Evolutionary conservation across 23 tunicate species (phyloP).

Genomic region (Clavelina lepadiformis): DNA sequence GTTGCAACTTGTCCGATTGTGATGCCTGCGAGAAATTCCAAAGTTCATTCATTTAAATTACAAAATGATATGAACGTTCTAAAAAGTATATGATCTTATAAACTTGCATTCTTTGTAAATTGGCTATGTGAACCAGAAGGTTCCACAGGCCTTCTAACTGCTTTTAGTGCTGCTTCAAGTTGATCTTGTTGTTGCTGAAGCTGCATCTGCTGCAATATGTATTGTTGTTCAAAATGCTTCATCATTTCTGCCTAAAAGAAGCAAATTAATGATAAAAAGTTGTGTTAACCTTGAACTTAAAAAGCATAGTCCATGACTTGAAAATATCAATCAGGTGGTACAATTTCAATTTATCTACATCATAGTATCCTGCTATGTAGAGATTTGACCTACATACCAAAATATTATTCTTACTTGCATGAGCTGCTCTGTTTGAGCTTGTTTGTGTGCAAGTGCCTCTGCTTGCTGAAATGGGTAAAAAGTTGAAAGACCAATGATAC

Average conservation of each 20-base stretch:
- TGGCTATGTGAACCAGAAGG: too few relatives aligned
- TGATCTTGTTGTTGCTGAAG: conserved; percentile 79
- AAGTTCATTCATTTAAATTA: too few relatives aligned
- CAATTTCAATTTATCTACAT: too few relatives aligned
- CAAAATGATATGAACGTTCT: too few relatives aligned
- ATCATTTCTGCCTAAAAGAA: conserved; percentile 50
- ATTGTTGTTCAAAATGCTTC: conserved; percentile 72
- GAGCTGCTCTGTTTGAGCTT: conserved; percentile 11
- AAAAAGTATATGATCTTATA: too few relatives aligned
- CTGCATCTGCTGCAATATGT: conserved; percentile 63
- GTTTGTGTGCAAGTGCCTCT: conserved; percentile 9
- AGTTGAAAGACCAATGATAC: too few relatives aligned
- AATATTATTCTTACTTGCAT: conserved; percentile 10
- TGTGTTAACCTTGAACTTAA: too few relatives aligned
- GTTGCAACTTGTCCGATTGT: conserved; percentile 44
- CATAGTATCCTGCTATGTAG: too few relatives aligned
- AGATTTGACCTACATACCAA: neutral
- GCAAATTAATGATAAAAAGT: too few relatives aligned
- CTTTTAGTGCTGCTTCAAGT: conserved; percentile 42
- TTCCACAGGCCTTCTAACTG: conserved; percentile 21
- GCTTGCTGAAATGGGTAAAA: conserved; percentile 2
- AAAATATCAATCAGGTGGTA: too few relatives aligned
- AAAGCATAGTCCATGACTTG: too few relatives aligned
- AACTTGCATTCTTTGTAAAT: too few relatives aligned
- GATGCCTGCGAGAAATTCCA: conserved; percentile 10